Percentiles rank a stretch among this genome's conserved stretches.
phyloP scores from a whole-genome alignment of 2,888 invertebrate genomes.

The Melanotus villosus region DNA sequence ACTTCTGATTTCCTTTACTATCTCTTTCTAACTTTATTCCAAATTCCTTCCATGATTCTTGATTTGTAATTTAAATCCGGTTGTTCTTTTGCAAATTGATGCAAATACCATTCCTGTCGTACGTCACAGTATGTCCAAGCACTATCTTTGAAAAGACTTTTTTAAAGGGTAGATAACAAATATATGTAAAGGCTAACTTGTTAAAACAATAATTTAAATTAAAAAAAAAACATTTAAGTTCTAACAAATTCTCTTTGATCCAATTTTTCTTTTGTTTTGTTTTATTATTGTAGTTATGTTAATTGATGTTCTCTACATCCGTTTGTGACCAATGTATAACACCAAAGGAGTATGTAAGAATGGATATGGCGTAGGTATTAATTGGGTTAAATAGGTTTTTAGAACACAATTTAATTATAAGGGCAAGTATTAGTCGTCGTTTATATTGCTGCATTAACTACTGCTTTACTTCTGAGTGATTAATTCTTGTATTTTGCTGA shows the following conservation, averaged over 20 bases:
- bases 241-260: too few relatives aligned
- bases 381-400: not conserved
- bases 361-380: not conserved
- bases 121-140: conserved; percentile 57
- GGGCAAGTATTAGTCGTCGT: not conserved
- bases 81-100: conserved; percentile 81
- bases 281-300: too few relatives aligned
- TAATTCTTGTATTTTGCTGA: too few relatives aligned
- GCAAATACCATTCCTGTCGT: conserved; percentile 78
- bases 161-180: conserved; percentile 45
- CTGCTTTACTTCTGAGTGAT: too few relatives aligned
- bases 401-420: not conserved
- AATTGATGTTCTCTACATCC: not conserved
- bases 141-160: conserved; percentile 58
- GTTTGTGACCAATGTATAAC: not conserved
- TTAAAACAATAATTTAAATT: not conserved
- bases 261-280: too few relatives aligned
- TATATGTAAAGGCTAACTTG: not conserved
- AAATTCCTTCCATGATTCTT: too few relatives aligned
- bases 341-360: conserved; percentile 5
- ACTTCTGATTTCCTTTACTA: too few relatives aligned
- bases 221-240: too few relatives aligned
- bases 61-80: conserved; percentile 88
- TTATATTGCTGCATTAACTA: too few relatives aligned
- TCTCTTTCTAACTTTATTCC: too few relatives aligned